A percentile compares a stretch with the other conserved stretches of the same genome.
These are phyloP conservation scores for Porites rus DNA, from an alignment of 92 coral and sea anemone species.

Conservation along the genomic window DNA sequence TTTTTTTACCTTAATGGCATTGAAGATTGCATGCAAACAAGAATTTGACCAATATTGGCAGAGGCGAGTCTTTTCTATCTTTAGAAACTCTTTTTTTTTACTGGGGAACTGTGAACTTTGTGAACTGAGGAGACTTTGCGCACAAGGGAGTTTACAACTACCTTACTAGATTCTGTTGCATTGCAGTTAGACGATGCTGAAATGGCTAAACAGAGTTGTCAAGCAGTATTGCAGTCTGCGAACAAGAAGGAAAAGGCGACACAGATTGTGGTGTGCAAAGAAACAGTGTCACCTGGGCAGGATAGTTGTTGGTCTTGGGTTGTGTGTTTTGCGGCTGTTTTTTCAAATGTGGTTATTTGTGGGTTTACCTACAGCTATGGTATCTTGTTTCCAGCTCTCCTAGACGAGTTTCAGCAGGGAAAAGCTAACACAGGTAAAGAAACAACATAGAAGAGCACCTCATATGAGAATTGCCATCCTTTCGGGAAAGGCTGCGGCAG, in stretches of 20 bases:
- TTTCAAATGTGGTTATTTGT: conserved; percentile 43
- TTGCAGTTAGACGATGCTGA: neutral
- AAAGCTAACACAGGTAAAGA: conserved; percentile 56
- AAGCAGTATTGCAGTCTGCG: neutral
- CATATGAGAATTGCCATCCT: neutral
- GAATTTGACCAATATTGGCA: too few relatives aligned
- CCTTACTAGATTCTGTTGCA: neutral
- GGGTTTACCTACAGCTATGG: conserved; percentile 52
- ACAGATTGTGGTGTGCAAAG: neutral
- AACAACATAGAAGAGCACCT: neutral
- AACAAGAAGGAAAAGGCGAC: neutral
- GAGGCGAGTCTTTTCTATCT: too few relatives aligned
- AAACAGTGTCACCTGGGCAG: neutral
- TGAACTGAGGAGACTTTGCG: too few relatives aligned
- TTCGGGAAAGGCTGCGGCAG: neutral
- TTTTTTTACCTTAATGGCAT: too few relatives aligned
- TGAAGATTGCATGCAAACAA: too few relatives aligned
- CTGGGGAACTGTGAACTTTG: too few relatives aligned
- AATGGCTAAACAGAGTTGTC: neutral
- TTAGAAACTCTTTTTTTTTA: too few relatives aligned
- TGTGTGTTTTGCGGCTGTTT: conserved; percentile 52
- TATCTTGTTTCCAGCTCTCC: conserved; percentile 51
- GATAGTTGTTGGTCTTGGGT: conserved; percentile 66
- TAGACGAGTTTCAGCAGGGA: conserved; percentile 56
- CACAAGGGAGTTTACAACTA: too few relatives aligned